Conservation (phyloP, 2,888 invertebrate genomes). For the Parthenolecanium corni region DNA sequence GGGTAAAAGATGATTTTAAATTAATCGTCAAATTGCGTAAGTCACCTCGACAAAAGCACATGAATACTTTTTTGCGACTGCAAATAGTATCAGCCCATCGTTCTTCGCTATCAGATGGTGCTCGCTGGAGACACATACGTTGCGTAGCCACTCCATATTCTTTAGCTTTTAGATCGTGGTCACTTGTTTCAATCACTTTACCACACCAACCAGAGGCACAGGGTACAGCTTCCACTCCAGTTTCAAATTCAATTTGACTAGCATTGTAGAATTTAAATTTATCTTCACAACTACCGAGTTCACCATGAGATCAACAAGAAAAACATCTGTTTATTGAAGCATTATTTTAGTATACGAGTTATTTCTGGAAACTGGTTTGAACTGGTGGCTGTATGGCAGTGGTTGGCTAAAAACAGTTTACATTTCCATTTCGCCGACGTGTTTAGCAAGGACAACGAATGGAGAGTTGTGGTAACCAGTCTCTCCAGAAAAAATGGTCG, state of each 20-base stretch:
- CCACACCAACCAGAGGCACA: constrained; percentile 90
- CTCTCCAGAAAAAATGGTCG: too few species aligned
- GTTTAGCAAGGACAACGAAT: too few species aligned
- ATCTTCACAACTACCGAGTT: constrained; percentile 78
- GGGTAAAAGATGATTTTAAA: background rate
- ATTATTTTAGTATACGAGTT: constrained; percentile 4
- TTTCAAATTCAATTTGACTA: constrained; percentile 57
- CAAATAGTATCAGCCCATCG: constrained; percentile 76
- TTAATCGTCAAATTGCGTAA: constrained; percentile 54
- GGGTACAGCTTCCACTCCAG: constrained; percentile 61
- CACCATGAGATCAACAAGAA: constrained; percentile 74
- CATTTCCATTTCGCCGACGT: too few species aligned
- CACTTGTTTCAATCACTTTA: constrained; percentile 68
- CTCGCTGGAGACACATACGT: constrained; percentile 72
- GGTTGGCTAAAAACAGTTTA: too few species aligned
- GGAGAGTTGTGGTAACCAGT: too few species aligned
- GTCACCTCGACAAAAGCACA: constrained; percentile 86
- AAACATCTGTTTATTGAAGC: constrained; percentile 55
- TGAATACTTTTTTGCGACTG: constrained; percentile 69
- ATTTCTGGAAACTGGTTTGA: constrained; percentile 18
- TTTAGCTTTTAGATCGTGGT: constrained; percentile 56
- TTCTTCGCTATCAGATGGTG: constrained; percentile 79
- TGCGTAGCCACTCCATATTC: constrained; percentile 55
- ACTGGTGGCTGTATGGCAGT: background rate
- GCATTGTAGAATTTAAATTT: constrained; percentile 62